Evolutionary conservation across 2,797 vertebrate species (phyloP).

Genomic region (Mycteria americana): DNA sequence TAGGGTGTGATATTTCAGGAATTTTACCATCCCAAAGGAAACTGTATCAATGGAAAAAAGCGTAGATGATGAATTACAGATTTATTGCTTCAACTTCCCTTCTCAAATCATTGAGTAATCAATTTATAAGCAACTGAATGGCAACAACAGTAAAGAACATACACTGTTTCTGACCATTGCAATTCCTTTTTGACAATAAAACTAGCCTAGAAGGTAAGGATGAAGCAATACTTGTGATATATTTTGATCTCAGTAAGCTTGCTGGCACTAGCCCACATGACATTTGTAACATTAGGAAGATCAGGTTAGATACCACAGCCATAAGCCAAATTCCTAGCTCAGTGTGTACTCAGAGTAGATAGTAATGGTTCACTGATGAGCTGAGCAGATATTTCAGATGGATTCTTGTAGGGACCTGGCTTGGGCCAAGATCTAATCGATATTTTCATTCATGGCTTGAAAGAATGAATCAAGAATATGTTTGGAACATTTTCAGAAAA

Average conservation of each 20-base stretch:
- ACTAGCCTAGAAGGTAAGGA: not conserved
- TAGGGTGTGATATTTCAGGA: not conserved
- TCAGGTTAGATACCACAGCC: not conserved
- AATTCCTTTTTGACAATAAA: not conserved
- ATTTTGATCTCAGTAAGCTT: not conserved
- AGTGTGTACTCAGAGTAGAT: not conserved
- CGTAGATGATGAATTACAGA: not conserved
- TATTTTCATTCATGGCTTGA: not conserved
- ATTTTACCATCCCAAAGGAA: not conserved
- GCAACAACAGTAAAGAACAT: not conserved
- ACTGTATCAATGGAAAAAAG: not conserved
- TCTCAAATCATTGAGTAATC: not conserved
- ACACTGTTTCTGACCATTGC: not conserved
- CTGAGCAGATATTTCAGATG: not conserved
- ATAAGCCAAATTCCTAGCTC: not conserved
- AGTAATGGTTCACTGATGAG: not conserved
- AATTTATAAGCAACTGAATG: not conserved
- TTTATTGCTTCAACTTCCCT: not conserved
- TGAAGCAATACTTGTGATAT: not conserved
- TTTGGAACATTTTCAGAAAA: not conserved
- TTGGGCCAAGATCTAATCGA: not conserved
- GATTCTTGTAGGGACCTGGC: not conserved
- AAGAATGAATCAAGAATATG: not conserved
- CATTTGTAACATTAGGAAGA: not conserved
- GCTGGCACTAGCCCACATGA: not conserved